Percentiles rank a stretch among this genome's conserved stretches.
phyloP scores from a whole-genome alignment of 2,797 vertebrate genomes.

The Brachyalestes nurse region DNA sequence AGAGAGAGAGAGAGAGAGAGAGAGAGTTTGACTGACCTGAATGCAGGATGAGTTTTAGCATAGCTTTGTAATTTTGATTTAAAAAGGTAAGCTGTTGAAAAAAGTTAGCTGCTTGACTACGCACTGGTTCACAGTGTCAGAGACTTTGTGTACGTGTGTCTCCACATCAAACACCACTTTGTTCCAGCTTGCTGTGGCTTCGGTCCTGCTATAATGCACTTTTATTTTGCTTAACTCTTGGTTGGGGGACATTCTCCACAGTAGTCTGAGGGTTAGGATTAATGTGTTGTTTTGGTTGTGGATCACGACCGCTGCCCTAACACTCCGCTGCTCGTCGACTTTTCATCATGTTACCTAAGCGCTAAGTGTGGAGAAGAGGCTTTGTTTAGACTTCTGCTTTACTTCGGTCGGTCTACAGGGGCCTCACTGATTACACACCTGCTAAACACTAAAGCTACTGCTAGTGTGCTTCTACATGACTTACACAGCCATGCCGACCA shows the following conservation, averaged over 20 bases:
- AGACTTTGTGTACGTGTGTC: background rate
- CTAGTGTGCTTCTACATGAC: background rate
- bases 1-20: too few relatives aligned
- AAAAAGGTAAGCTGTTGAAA: too few relatives aligned
- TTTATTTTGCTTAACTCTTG: background rate
- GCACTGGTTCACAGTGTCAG: too few relatives aligned
- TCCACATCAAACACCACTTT: background rate
- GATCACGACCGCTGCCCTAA: background rate
- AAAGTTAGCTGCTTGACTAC: too few relatives aligned
- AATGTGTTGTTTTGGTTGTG: background rate
- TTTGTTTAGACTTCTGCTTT: background rate
- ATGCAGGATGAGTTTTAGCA: too few relatives aligned
- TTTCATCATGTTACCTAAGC: background rate
- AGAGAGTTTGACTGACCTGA: too few relatives aligned
- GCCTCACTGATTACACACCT: background rate
- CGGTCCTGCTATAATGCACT: background rate
- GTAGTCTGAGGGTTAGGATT: background rate
- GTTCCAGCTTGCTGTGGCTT: too few relatives aligned
- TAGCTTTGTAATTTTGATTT: too few relatives aligned
- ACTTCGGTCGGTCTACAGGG: background rate
- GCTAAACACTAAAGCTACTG: background rate
- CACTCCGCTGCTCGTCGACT: background rate
- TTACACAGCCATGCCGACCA: background rate
- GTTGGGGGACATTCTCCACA: background rate
- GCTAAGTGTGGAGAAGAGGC: background rate